Evolutionary conservation across 2,797 vertebrate species (phyloP).

Genomic region (Pogoniulus pusillus): DNA sequence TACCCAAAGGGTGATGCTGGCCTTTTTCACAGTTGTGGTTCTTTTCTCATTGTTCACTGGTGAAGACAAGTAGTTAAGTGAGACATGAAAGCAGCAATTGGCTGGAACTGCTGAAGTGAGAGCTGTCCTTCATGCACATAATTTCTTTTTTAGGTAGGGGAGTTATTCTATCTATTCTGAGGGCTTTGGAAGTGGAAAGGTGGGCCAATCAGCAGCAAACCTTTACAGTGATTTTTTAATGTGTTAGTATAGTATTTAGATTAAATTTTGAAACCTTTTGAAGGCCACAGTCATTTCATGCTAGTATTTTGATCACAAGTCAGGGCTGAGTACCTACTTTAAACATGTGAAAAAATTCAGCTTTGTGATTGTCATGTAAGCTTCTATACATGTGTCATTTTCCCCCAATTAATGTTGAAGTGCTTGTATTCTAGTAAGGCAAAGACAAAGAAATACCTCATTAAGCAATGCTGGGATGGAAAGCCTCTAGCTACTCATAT

Average conservation of each 20-base stretch:
- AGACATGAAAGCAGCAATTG: not conserved
- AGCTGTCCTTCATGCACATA: not conserved
- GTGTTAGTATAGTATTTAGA: not conserved
- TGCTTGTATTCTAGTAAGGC: conserved; percentile 20
- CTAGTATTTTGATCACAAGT: conserved; percentile 12
- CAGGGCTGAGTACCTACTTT: conserved; percentile 13
- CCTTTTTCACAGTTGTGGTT: not conserved
- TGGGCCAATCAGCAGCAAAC: not conserved
- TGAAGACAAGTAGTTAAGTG: not conserved
- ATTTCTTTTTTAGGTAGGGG: not conserved
- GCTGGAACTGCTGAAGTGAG: not conserved
- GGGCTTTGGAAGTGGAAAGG: not conserved
- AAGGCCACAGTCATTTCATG: conserved; percentile 6
- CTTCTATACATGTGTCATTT: not conserved
- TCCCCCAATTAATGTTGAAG: conserved; percentile 29
- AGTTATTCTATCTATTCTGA: not conserved
- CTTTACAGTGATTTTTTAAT: conserved; percentile 2
- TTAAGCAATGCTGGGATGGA: conserved; percentile 31
- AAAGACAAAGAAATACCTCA: conserved; percentile 27
- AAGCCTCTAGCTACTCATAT: conserved; percentile 34
- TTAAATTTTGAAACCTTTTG: not conserved
- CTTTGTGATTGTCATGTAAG: conserved; percentile 13
- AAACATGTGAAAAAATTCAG: conserved; percentile 1
- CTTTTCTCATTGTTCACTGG: not conserved
- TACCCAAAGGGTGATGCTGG: not conserved